These are phyloP conservation scores for Bombus difficillimus DNA, from an alignment of 1,140 invertebrate genomes.

Conservation along the genomic window DNA sequence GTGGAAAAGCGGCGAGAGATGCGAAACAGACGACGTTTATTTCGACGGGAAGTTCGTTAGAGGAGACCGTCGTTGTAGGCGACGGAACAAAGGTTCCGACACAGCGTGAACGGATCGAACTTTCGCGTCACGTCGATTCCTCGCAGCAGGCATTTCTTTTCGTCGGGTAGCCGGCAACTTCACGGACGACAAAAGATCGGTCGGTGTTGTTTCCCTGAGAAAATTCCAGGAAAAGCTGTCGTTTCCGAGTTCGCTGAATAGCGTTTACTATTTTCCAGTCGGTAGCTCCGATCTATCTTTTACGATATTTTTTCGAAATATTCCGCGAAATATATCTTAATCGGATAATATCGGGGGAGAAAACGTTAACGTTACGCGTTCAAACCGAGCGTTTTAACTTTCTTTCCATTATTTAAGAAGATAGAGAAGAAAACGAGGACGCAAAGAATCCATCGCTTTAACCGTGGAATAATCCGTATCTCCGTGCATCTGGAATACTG, in stretches of 20 bases:
- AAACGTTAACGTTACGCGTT: background rate
- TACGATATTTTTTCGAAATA: too few species aligned
- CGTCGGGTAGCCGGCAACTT: background rate
- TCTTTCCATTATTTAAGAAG: background rate
- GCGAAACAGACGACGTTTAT: slow-evolving; percentile 16
- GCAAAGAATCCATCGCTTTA: background rate
- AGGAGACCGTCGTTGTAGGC: background rate
- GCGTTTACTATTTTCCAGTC: rapidly evolving
- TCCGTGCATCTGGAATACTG: background rate
- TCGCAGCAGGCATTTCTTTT: slow-evolving; percentile 27
- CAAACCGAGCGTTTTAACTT: too few species aligned
- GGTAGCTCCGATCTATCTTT: too few species aligned
- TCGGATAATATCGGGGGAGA: too few species aligned
- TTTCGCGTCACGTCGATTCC: slow-evolving; percentile 51
- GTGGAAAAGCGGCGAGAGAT: too few species aligned
- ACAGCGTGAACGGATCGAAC: slow-evolving; percentile 26
- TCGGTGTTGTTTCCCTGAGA: background rate
- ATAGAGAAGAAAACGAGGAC: background rate
- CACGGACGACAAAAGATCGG: background rate
- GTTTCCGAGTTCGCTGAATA: background rate
- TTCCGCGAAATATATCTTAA: too few species aligned
- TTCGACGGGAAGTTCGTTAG: slow-evolving; percentile 39
- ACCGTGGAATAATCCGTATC: background rate
- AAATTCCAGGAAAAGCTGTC: slow-evolving; percentile 25
- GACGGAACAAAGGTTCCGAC: background rate